Evolutionary conservation across 2,797 vertebrate species (phyloP).

Genomic region (Melanotaenia maccullochi): DNA sequence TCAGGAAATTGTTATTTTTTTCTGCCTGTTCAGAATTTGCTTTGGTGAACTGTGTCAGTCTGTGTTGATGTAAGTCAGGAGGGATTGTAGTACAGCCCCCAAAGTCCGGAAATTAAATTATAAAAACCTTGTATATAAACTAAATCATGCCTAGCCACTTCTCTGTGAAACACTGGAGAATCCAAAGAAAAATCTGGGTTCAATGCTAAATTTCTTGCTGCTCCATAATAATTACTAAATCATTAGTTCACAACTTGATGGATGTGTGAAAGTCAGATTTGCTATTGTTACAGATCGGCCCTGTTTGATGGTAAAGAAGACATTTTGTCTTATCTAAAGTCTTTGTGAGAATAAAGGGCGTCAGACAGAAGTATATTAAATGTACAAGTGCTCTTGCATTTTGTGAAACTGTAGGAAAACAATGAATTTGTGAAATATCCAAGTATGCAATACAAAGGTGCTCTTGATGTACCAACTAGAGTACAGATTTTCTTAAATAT

Average conservation of each 20-base stretch:
- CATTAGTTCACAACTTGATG: neutral
- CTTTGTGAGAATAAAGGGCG: neutral
- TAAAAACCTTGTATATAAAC: neutral
- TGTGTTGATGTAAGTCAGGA: neutral
- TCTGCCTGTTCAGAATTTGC: neutral
- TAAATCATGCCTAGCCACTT: neutral
- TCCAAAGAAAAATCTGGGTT: neutral
- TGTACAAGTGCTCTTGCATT: neutral
- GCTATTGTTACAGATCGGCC: neutral
- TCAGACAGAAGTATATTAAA: neutral
- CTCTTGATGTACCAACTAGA: neutral
- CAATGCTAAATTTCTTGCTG: neutral
- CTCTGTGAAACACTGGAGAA: neutral
- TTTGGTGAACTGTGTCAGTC: neutral
- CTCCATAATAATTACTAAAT: neutral
- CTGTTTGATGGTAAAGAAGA: neutral
- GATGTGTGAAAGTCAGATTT: neutral
- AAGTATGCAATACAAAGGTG: neutral
- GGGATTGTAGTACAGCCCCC: neutral
- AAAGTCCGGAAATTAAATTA: neutral
- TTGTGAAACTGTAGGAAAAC: neutral
- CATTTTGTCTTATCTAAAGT: neutral
- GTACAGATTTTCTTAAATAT: neutral
- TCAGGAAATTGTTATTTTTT: neutral
- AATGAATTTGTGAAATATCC: neutral